Percentiles rank a stretch among this genome's conserved stretches.
Conservation (phyloP, 2,888 invertebrate species). For the Epinotia nisella region DNA sequence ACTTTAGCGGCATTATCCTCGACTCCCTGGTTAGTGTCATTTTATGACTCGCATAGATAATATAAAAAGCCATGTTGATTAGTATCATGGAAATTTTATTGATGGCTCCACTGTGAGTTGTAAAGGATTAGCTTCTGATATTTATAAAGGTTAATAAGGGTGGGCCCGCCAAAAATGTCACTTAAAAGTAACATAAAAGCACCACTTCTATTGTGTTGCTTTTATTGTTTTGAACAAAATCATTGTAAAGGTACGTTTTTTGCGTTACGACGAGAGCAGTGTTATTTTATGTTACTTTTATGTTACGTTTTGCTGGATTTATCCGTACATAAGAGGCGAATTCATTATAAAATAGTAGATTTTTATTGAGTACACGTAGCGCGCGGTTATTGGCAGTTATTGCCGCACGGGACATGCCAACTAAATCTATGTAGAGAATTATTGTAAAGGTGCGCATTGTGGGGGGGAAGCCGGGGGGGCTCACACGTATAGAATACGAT, state of each 20-base stretch:
- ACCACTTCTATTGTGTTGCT: slow-evolving; percentile 4
- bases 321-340: slow-evolving; percentile 60
- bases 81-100: slow-evolving; percentile 65
- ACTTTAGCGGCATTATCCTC: slow-evolving; percentile 4
- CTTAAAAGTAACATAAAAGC: slow-evolving; percentile 5
- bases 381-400: slow-evolving; percentile 28
- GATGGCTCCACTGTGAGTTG: slow-evolving; percentile 44
- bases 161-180: slow-evolving; percentile 7
- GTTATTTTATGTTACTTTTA: not conserved
- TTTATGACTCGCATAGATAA: slow-evolving; percentile 80
- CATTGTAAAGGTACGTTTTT: slow-evolving; percentile 16
- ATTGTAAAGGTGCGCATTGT: slow-evolving; percentile 71
- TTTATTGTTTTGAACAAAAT: not conserved
- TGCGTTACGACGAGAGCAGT: not conserved
- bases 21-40: slow-evolving; percentile 75
- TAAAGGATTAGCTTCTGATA: slow-evolving; percentile 65
- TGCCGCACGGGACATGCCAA: slow-evolving; percentile 62
- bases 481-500: slow-evolving; percentile 59
- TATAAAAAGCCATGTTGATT: slow-evolving; percentile 80
- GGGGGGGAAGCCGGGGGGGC: too few relatives aligned
- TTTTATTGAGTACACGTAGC: slow-evolving; percentile 56
- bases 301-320: slow-evolving; percentile 44
- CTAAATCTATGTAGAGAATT: slow-evolving; percentile 64
- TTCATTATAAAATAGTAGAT: slow-evolving; percentile 64
- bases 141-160: slow-evolving; percentile 51